Conservation (phyloP, 2,797 vertebrate genomes). For the Meda fulgida region DNA sequence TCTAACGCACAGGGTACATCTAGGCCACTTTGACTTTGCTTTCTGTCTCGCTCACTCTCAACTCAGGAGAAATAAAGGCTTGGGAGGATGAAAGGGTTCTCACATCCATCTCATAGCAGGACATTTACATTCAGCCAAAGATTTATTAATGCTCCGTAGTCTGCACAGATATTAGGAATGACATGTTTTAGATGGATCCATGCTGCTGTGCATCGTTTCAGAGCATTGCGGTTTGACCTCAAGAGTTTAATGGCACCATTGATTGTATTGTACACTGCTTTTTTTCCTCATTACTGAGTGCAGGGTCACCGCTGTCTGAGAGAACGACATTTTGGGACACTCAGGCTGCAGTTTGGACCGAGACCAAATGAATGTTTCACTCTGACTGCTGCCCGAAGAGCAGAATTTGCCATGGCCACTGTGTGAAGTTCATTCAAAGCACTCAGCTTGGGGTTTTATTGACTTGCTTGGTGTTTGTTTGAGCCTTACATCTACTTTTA, state of each 20-base stretch:
- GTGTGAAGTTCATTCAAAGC: slow-evolving; percentile 27
- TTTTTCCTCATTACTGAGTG: slow-evolving; percentile 21
- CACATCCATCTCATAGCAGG: slow-evolving; percentile 30
- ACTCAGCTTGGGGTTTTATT: slow-evolving; percentile 5
- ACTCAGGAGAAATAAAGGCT: slow-evolving; percentile 51
- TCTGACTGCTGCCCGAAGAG: slow-evolving; percentile 15
- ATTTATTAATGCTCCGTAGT: slow-evolving; percentile 37
- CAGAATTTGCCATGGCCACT: slow-evolving; percentile 13
- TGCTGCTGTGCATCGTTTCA: slow-evolving; percentile 22
- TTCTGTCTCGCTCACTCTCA: slow-evolving; percentile 21
- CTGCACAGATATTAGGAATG: slow-evolving; percentile 13
- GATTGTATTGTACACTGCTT: slow-evolving; percentile 58
- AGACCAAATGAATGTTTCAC: slow-evolving; percentile 51
- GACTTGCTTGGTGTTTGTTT: background rate
- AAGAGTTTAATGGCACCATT: slow-evolving; percentile 47
- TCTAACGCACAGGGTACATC: slow-evolving; percentile 41
- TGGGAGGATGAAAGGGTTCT: slow-evolving; percentile 36
- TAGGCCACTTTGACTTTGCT: slow-evolving; percentile 32
- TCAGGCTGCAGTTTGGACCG: slow-evolving; percentile 45
- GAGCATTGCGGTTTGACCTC: slow-evolving; percentile 26
- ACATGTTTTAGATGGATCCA: background rate
- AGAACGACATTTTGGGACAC: background rate
- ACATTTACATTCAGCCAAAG: slow-evolving; percentile 56
- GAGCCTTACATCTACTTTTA: background rate
- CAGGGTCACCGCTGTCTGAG: background rate